Evolutionary conservation across 2,888 invertebrate genomes (phyloP), one percentile per base, ranked within the genome.

Genomic region (Parthenolecanium corni): DNA sequence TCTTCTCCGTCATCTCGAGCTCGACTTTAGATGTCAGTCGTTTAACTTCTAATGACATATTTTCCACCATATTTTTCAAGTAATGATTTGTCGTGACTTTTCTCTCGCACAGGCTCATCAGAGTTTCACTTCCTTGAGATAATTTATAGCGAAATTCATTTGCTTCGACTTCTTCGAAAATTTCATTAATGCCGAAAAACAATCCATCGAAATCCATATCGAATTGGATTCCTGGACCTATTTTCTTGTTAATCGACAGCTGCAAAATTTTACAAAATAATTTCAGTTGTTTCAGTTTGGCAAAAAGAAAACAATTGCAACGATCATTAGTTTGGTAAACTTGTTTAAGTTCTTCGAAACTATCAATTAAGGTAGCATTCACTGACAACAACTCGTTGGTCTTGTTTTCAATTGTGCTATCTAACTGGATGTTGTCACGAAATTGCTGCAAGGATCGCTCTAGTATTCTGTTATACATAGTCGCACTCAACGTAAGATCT

Each of bases 11-110:
- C 47, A 58, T 58, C 18, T 51, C 47, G 18, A 36, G 49, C 23
- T 47, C 49, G 4, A 58, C 49, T 51, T 58, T 47, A 14, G 20
- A 20, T n/a, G 49, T 58, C 9, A 58, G 12, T 4, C 49, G 49
- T 49, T 58, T 58, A 36, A 58, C 58, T 58, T 58, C 58, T 18
- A 18, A 14, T n/a, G 49, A 25, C 38, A 58, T 58, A 36, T 31
- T 49, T 9, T 58, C 58, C 16, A 58, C 58, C 20, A 47, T 49
- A 49, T 38, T 38, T 38, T 58, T 58, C 38, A 58, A 16, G 12
- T 38, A 16, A 31, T 47, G 36, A 5, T 58, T 38, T 2, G 51
- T 47, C 0, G 31, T 21, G 0, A 58, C 5, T 11, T 31, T 38
- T 9, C 11, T 16, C 6, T 47, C 58, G 38, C 14, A 58, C 11